Evolutionary conservation across 1,140 invertebrate species (phyloP).

Genomic region (Steinernema feltiae): DNA sequence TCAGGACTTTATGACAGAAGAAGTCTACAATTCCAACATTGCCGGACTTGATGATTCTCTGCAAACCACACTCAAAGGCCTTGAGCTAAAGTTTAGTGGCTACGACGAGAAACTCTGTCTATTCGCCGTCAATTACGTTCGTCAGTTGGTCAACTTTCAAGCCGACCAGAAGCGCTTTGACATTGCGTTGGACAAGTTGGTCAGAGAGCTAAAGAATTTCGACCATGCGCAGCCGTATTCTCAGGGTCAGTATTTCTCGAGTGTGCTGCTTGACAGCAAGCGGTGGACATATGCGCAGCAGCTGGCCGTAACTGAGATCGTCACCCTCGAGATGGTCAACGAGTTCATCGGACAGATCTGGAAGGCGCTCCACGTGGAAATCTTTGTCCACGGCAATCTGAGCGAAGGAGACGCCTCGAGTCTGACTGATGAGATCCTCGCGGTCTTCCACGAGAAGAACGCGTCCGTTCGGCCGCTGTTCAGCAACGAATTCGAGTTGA

Average conservation of each 20-base stretch:
- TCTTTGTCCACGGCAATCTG: constrained; percentile 77
- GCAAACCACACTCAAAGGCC: constrained; percentile 66
- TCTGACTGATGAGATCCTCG: constrained; percentile 30
- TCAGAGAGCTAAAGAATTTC: constrained; percentile 67
- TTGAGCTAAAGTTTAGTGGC: constrained; percentile 76
- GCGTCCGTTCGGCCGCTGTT: constrained; percentile 20
- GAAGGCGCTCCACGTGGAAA: constrained; percentile 74
- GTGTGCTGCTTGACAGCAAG: constrained; percentile 66
- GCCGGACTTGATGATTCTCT: too few species aligned
- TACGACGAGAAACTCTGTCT: constrained; percentile 85
- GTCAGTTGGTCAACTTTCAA: constrained; percentile 74
- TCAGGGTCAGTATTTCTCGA: too few species aligned
- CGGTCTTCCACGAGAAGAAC: too few species aligned
- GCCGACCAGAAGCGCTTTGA: constrained; percentile 77
- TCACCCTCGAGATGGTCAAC: constrained; percentile 70
- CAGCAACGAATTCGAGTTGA: constrained; percentile 18
- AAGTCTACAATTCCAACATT: too few species aligned
- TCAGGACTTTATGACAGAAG: too few species aligned
- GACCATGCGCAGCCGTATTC: constrained; percentile 76
- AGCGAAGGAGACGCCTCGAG: constrained; percentile 62
- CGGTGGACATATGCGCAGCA: too few species aligned
- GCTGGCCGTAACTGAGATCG: too few species aligned
- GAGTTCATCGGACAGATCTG: constrained; percentile 72
- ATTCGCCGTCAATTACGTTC: constrained; percentile 77
- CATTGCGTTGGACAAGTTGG: constrained; percentile 80